phyloP scores from a whole-genome alignment of 1,140 invertebrate species.

The Thaumetopoea pityocampa region DNA sequence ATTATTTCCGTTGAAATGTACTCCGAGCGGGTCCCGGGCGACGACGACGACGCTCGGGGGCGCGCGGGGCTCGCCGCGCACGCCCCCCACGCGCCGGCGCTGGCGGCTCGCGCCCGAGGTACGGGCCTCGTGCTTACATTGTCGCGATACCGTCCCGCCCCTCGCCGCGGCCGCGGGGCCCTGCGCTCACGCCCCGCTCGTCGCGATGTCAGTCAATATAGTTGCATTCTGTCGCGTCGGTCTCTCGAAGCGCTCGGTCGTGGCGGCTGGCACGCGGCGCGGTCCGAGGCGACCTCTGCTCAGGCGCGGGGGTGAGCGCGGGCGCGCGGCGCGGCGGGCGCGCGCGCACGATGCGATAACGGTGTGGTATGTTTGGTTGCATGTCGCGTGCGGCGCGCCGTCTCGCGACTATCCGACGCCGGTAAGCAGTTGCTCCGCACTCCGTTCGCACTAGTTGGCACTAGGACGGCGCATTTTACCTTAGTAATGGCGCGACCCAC shows the following conservation, averaged over 20 bases:
- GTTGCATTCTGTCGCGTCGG: too few relatives aligned
- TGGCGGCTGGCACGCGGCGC: too few relatives aligned
- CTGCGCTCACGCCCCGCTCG: too few relatives aligned
- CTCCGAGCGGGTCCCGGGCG: too few relatives aligned
- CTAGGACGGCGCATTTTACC: slow-evolving; percentile 45
- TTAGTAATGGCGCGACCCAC: slow-evolving; percentile 52
- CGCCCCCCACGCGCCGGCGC: slow-evolving; percentile 1
- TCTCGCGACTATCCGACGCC: slow-evolving; percentile 19
- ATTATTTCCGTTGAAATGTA: slow-evolving; percentile 35
- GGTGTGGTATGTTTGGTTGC: slow-evolving; percentile 48
- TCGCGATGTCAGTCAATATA: too few relatives aligned
- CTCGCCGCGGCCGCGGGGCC: too few relatives aligned
- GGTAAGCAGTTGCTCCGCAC: slow-evolving; percentile 39
- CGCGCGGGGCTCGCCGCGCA: neutral
- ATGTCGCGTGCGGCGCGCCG: slow-evolving; percentile 37
- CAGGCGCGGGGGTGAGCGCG: neutral
- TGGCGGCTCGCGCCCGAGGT: neutral
- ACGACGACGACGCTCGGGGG: too few relatives aligned
- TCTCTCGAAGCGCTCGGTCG: too few relatives aligned
- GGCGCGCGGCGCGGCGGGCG: neutral
- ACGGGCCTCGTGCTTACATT: too few relatives aligned
- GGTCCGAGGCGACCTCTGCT: neutral
- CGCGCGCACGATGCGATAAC: slow-evolving; percentile 26
- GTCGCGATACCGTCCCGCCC: too few relatives aligned
- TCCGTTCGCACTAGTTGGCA: slow-evolving; percentile 29